phyloP scores from a whole-genome alignment of 2,113 vertebrate species.

The Seriola quinqueradiata region DNA sequence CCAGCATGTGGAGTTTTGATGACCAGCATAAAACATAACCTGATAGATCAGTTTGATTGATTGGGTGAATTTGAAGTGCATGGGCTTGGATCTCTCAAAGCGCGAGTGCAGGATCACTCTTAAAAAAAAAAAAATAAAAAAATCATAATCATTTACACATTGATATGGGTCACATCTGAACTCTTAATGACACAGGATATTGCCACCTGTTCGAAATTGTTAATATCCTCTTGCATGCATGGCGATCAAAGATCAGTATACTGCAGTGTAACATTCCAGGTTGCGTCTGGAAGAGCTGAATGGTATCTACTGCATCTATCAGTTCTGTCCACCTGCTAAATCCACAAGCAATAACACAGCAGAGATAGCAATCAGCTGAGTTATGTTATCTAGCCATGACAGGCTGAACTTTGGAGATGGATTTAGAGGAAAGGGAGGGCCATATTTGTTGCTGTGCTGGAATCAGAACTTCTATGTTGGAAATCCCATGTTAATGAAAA shows the following conservation, averaged over 20 bases:
- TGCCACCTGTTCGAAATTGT: slow-evolving; percentile 3
- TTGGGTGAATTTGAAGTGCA: not conserved
- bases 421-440: slow-evolving; percentile 53
- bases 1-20: slow-evolving; percentile 37
- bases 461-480: slow-evolving; percentile 68
- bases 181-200: slow-evolving; percentile 17
- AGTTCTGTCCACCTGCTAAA: slow-evolving; percentile 62
- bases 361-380: slow-evolving; percentile 70
- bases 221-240: slow-evolving; percentile 30
- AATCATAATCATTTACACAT: not conserved
- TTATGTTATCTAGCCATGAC: slow-evolving; percentile 56
- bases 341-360: slow-evolving; percentile 59
- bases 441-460: slow-evolving; percentile 47
- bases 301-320: slow-evolving; percentile 62
- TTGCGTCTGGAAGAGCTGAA: slow-evolving; percentile 39
- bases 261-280: slow-evolving; percentile 22
- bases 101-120: not conserved
- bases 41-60: not conserved
- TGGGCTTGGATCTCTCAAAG: not conserved
- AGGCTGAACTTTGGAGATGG: slow-evolving; percentile 53
- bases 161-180: slow-evolving; percentile 5
- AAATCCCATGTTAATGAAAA: slow-evolving; percentile 83
- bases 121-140: not conserved
- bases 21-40: slow-evolving; percentile 4
- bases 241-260: not conserved